phyloP scores from a whole-genome alignment of 2,888 invertebrate genomes.

The Acronicta leporina region DNA sequence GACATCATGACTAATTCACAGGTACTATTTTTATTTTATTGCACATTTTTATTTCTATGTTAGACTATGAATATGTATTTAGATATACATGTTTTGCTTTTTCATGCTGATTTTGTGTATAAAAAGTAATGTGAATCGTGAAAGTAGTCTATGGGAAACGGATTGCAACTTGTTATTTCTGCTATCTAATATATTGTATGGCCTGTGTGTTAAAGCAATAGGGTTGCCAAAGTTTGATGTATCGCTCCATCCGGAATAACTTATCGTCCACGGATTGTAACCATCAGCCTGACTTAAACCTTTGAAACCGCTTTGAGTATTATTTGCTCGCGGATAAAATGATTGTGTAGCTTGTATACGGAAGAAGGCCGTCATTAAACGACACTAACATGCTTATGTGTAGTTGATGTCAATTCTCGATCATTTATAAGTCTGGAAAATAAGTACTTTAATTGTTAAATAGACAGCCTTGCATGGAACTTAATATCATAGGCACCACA shows the following conservation, averaged over 20 bases:
- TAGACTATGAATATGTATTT: slow-evolving; percentile 33
- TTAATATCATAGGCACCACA: not conserved
- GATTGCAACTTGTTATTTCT: slow-evolving; percentile 12
- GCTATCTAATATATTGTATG: slow-evolving; percentile 7
- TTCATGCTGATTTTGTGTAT: slow-evolving; percentile 24
- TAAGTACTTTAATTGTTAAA: slow-evolving; percentile 6
- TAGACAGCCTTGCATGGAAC: not conserved
- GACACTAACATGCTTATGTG: not conserved
- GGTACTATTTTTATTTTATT: slow-evolving; percentile 82
- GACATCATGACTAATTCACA: slow-evolving; percentile 90
- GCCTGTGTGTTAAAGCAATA: slow-evolving; percentile 20
- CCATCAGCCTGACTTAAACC: not conserved
- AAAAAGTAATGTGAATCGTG: slow-evolving; percentile 11
- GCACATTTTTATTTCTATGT: slow-evolving; percentile 54
- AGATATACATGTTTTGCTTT: slow-evolving; percentile 36
- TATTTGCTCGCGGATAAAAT: slow-evolving; percentile 1
- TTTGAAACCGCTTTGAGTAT: not conserved
- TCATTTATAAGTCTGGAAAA: slow-evolving; percentile 13
- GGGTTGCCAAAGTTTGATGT: slow-evolving; percentile 1
- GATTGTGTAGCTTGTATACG: slow-evolving; percentile 13
- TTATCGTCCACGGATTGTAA: not conserved
- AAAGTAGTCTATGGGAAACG: slow-evolving; percentile 18
- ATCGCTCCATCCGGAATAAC: not conserved
- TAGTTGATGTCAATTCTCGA: slow-evolving; percentile 10
- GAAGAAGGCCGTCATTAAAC: not conserved